These are phyloP conservation scores for Acanthurus lineatus DNA, from an alignment of 2,797 vertebrate genomes.

Conservation along the genomic window DNA sequence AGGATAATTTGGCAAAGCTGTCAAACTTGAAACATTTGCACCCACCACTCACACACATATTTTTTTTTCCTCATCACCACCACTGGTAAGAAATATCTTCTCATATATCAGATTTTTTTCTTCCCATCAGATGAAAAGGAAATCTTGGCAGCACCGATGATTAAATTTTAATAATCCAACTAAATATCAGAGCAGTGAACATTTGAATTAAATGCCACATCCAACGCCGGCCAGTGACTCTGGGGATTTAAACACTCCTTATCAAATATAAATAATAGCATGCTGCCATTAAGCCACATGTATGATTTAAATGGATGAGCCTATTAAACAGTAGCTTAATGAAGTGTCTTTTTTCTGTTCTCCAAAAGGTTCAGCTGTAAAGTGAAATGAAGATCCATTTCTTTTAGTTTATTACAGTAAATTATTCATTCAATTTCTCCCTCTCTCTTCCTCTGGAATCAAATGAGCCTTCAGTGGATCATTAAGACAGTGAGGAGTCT, in stretches of 20 bases:
- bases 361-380: conserved; percentile 86
- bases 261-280: conserved; percentile 85
- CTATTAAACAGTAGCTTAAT: conserved; percentile 85
- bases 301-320: conserved; percentile 89
- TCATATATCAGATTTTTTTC: conserved; percentile 33
- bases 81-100: conserved; percentile 36
- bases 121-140: conserved; percentile 64
- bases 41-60: conserved; percentile 6
- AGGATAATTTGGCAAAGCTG: conserved; percentile 39
- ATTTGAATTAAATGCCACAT: conserved; percentile 70
- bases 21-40: conserved; percentile 32
- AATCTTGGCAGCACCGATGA: conserved; percentile 50
- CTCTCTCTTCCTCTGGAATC: conserved; percentile 79
- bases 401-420: conserved; percentile 88
- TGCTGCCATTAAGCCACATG: conserved; percentile 82
- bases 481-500: conserved; percentile 53
- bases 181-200: conserved; percentile 60
- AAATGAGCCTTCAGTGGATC: conserved; percentile 78
- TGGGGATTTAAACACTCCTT: conserved; percentile 74
- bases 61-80: conserved; percentile 18
- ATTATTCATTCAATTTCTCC: conserved; percentile 87
- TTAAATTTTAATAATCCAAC: conserved; percentile 70
- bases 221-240: conserved; percentile 49
- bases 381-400: conserved; percentile 91
- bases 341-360: conserved; percentile 85